Percentiles rank a stretch among this genome's conserved stretches.
Evolutionary conservation across 2,113 vertebrate species (phyloP).

Genomic region (Brachypodius melanocephalos): DNA sequence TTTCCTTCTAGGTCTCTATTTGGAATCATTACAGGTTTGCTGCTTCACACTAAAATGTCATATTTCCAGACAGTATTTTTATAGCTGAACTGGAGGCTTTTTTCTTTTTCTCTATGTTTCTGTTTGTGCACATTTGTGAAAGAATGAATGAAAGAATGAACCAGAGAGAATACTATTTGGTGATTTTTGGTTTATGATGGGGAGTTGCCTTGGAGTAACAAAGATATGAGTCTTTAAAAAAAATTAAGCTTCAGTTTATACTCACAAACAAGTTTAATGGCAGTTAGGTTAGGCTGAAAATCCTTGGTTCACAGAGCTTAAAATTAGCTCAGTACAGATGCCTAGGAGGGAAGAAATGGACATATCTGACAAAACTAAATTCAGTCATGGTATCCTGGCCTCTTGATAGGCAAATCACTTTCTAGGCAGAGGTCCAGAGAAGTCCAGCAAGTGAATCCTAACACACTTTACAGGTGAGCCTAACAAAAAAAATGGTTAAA

Average conservation of each 20-base stretch:
- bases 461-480: rapidly evolving
- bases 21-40: background rate
- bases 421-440: background rate
- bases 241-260: background rate
- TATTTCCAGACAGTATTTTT: background rate
- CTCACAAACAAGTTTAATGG: background rate
- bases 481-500: background rate
- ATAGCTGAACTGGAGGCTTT: background rate
- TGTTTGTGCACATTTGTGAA: background rate
- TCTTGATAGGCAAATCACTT: background rate
- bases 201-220: background rate
- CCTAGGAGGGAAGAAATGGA: background rate
- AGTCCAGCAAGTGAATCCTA: background rate
- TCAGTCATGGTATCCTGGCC: background rate
- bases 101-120: background rate
- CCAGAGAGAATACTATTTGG: background rate
- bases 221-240: background rate
- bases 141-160: background rate
- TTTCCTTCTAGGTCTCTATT: background rate
- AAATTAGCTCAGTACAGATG: background rate
- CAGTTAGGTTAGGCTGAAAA: background rate
- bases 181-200: background rate
- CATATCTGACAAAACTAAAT: background rate
- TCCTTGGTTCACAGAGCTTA: background rate
- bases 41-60: background rate